phyloP scores from a whole-genome alignment of 2,113 vertebrate genomes.

The Anguilla rostrata region DNA sequence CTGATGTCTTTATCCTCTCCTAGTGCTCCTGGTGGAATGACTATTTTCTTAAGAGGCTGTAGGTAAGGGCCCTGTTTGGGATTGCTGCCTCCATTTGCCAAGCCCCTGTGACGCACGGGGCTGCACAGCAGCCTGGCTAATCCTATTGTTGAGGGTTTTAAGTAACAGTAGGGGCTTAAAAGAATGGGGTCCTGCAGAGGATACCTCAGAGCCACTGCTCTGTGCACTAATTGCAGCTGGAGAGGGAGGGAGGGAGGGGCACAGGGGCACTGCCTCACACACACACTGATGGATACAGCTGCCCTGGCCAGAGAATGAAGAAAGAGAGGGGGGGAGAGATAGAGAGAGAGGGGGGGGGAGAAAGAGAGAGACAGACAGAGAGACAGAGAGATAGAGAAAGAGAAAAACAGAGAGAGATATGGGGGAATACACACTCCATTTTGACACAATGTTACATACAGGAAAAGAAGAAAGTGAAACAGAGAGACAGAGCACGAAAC shows the following conservation, averaged over 20 bases:
- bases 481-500: background rate
- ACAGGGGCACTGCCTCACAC: background rate
- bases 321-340: background rate
- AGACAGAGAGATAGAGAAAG: conserved; percentile 30
- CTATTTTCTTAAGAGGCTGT: conserved; percentile 8
- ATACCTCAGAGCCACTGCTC: background rate
- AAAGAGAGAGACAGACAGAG: background rate
- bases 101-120: background rate
- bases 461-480: conserved; percentile 38
- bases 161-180: conserved; percentile 23
- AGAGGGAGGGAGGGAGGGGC: background rate
- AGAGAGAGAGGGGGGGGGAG: background rate
- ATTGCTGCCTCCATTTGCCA: background rate
- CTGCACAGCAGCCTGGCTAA: background rate
- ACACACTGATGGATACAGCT: background rate
- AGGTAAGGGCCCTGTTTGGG: background rate
- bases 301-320: background rate
- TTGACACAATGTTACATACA: conserved; percentile 50
- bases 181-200: conserved; percentile 8
- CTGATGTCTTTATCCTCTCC: conserved; percentile 30
- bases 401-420: too few species aligned
- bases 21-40: conserved; percentile 1
- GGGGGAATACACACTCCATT: background rate
- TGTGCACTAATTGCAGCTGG: conserved; percentile 19
- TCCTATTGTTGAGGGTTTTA: conserved; percentile 13